These are phyloP conservation scores for Alaudala cheleensis DNA, from an alignment of 2,113 vertebrate genomes.

Conservation along the genomic window DNA sequence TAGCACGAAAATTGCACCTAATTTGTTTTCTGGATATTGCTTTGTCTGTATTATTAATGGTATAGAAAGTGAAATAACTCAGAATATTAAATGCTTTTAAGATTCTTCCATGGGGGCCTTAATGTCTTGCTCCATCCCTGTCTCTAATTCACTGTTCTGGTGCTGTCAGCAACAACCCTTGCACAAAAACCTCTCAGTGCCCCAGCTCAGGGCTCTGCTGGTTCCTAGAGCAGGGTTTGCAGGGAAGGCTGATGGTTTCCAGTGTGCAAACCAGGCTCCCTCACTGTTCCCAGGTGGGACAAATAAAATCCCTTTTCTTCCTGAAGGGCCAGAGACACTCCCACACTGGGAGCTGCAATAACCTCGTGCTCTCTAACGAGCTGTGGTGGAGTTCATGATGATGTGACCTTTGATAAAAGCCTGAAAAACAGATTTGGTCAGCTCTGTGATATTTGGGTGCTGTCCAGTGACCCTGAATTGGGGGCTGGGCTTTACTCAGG, in stretches of 20 bases:
- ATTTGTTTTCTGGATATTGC: constrained; percentile 59
- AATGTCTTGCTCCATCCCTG: constrained; percentile 26
- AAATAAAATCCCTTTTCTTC: neutral
- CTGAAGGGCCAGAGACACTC: neutral
- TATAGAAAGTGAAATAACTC: constrained; percentile 59
- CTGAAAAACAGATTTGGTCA: neutral
- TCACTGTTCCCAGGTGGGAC: neutral
- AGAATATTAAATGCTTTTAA: constrained; percentile 62
- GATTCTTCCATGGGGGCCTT: constrained; percentile 22
- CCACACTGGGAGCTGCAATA: neutral
- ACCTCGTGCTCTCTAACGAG: neutral
- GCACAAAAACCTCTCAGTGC: neutral
- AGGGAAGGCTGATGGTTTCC: neutral
- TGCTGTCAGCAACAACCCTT: constrained; percentile 40
- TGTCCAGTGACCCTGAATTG: neutral
- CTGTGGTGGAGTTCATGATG: neutral
- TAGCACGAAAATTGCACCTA: constrained; percentile 61
- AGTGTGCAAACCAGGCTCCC: neutral
- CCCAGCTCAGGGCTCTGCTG: neutral
- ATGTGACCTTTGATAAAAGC: neutral
- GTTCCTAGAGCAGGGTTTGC: neutral
- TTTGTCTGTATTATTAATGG: constrained; percentile 53
- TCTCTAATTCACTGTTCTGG: constrained; percentile 49
- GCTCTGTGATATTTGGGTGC: neutral
- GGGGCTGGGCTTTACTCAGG: neutral